Base-by-base conservation (phyloP, 2,888 invertebrate species). In the Hartigia nigra region DNA sequence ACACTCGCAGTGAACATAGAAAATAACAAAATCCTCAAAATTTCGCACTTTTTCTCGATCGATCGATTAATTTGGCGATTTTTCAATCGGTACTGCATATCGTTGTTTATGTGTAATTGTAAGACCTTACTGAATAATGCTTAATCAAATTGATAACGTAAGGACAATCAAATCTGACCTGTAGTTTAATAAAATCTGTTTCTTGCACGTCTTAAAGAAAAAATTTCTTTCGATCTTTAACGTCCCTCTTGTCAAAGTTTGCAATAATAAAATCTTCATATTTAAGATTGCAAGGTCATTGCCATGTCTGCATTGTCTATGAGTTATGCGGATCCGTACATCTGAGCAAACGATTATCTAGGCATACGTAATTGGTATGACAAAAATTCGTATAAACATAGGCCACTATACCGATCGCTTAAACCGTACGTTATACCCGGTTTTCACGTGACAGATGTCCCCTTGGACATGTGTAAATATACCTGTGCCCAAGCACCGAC, bases 381-480 rank as follows among this genome's bases (percentile, higher is more conserved):
- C 23, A 55, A 55, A 55, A 55, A 55, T 55, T 55, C 55, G 55
- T 55, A 55, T 55, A 55, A 55, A 55, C 55, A 55, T 55, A 23
- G 23, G 55, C 23, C 55, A 55, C 55, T 9, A 23, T 55, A 55
- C 55, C 23, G 55, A 55, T 55, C 55, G 55, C 23, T 55, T 55
- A 55, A 55, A 55, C 55, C 23, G 55, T 55, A 55, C 55, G 55
- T 55, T 55, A 9, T 55, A 55, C 55, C 55, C 55, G 55, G 55
- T 55, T 55, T 55, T 3, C 55, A 79, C 83, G 79, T 77, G 85
- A 87, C 89, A 90, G 87, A 88, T 89, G 89, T 87, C 85, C 77
- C 83, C 79, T 81, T 9, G 79, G 84, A 79, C 81, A 77, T 85
- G 85, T 86, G 87, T 85, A 87, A 88, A 87, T 87, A 88, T 87